These are phyloP conservation scores for Scaptomyza flava DNA, from an alignment of 2,888 invertebrate species.

Conservation along the genomic window DNA sequence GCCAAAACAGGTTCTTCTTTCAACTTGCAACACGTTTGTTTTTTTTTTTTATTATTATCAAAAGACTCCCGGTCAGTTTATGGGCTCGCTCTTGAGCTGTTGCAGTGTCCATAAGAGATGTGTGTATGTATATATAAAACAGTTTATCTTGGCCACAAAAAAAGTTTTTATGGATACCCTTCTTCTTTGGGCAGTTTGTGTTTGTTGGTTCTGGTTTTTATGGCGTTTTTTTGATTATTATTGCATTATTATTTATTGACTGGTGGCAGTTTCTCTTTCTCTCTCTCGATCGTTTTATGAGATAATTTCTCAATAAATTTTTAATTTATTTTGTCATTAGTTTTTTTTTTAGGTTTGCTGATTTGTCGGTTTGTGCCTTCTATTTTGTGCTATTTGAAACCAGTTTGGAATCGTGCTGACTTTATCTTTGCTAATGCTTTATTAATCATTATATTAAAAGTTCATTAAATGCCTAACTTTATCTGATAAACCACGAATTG, in stretches of 20 bases:
- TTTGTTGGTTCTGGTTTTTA: constrained; percentile 19
- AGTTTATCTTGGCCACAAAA: constrained; percentile 35
- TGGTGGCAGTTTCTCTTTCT: constrained; percentile 22
- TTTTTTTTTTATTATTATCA: constrained; percentile 22
- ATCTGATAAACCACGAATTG: neutral
- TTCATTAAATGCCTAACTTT: constrained; percentile 62
- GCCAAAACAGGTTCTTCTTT: neutral
- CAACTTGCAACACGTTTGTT: constrained; percentile 38
- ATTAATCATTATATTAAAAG: constrained; percentile 38
- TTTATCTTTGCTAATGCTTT: constrained; percentile 31
- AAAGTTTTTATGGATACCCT: constrained; percentile 25
- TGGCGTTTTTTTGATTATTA: constrained; percentile 51
- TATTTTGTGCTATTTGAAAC: constrained; percentile 33
- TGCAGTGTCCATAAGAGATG: constrained; percentile 30
- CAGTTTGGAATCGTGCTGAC: constrained; percentile 44
- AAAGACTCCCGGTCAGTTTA: constrained; percentile 4
- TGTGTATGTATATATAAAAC: constrained; percentile 22
- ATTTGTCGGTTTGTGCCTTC: constrained; percentile 4
- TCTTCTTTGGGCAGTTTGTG: constrained; percentile 7
- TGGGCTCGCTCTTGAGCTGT: constrained; percentile 38
- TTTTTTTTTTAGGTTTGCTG: constrained; percentile 5
- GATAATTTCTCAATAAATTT: constrained; percentile 74
- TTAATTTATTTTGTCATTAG: constrained; percentile 39
- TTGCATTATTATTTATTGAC: constrained; percentile 63
- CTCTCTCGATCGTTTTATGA: constrained; percentile 48